Evolutionary conservation across 2,113 vertebrate species (phyloP).

Genomic region (Nibea coibor): DNA sequence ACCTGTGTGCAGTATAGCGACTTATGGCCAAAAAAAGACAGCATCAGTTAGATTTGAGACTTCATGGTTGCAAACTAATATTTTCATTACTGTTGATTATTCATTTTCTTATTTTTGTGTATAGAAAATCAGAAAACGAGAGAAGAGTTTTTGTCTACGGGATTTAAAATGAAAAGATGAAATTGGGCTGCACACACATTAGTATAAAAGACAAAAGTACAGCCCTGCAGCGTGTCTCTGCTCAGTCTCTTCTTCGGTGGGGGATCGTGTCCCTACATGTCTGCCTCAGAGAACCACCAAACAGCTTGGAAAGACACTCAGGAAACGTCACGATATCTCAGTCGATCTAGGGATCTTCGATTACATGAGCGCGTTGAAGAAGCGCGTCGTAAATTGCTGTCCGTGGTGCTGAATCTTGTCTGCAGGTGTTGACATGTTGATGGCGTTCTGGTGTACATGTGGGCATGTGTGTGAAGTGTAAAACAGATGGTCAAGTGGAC

Average conservation of each 20-base stretch:
- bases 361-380: slow-evolving; percentile 20
- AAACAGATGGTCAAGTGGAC: neutral
- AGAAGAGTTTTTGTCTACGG: neutral
- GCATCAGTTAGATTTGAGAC: neutral
- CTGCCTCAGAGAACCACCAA: neutral
- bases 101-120: neutral
- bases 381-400: slow-evolving; percentile 67
- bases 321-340: neutral
- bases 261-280: neutral
- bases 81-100: neutral
- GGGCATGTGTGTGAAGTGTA: neutral
- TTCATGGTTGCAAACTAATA: no score
- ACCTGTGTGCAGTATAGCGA: no score
- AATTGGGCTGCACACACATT: neutral
- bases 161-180: neutral
- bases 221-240: neutral
- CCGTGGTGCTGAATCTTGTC: slow-evolving; percentile 75
- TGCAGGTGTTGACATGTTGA: slow-evolving; percentile 36
- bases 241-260: neutral
- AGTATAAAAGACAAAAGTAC: neutral
- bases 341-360: neutral
- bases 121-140: neutral
- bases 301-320: no score
- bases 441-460: neutral
- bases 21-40: no score